Evolutionary conservation across 2,888 invertebrate genomes (phyloP), one percentile per base, ranked within the genome.

Genomic region (Archips crataeganus): DNA sequence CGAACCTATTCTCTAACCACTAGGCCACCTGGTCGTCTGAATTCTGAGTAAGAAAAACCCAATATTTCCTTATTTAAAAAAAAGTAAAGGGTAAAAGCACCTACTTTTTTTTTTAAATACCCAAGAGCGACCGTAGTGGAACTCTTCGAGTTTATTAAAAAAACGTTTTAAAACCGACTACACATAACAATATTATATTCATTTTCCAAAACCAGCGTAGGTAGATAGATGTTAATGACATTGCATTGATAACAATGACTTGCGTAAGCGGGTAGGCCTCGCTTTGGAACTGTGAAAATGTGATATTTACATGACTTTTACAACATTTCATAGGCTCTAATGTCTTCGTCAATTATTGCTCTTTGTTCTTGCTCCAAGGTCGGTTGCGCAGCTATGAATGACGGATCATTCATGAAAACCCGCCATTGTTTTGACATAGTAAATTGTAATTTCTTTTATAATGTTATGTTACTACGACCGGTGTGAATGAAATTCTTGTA

Each of bases 321-420:
- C 74, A 70, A 67, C 60, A 76, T 75, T 79, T 77, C 76, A 70
- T 72, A 76, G 71, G 71, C 68, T 76, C 76, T 78, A 79, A 77
- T 77, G 75, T 79, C 77, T 79, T 79, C 78, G 75, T 79, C 77
- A 81, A 83, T 77, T 76, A 79, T 74, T 77, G 74, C 79, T 49
- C 49, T 78, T 81, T 83, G 82, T 82, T 78, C 75, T 45, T 70
- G 47, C 4, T n/a, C 67, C 84, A 84, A 85, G 84, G 84, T 68
- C 34, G 66, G 77, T 79, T 73, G 76, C 75, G 67, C 69, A 65
- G 62, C 74, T 77, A 74, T 72, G 78, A 78, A 76, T 78, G 64
- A 34, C 57, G 36, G 69, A 61, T 71, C 72, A 75, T 68, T 73
- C 63, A 69, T 73, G 63, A 69, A 72, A 68, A 68, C 54, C 6